These are phyloP conservation scores for Crotalus tigris DNA, from an alignment of 2,113 vertebrate genomes.

Conservation along the genomic window DNA sequence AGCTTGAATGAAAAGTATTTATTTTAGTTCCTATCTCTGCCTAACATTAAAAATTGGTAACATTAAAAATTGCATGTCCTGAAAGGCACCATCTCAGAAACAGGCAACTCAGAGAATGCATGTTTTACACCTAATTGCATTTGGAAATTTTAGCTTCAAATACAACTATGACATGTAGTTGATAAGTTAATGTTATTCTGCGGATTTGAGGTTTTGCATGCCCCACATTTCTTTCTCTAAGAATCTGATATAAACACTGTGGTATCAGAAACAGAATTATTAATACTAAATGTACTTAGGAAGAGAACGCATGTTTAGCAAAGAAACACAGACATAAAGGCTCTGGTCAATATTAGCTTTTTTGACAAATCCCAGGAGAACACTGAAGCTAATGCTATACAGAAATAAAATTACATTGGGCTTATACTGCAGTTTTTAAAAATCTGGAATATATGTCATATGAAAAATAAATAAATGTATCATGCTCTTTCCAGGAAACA, in stretches of 20 bases:
- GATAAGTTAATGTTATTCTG: background rate
- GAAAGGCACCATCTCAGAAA: background rate
- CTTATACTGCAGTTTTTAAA: background rate
- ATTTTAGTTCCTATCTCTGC: background rate
- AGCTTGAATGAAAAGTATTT: background rate
- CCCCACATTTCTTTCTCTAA: background rate
- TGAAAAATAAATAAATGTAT: background rate
- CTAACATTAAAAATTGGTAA: no score
- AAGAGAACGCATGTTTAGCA: background rate
- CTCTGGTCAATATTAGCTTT: background rate
- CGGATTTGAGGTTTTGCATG: background rate
- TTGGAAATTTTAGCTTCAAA: background rate
- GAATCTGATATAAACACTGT: background rate
- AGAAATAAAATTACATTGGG: background rate
- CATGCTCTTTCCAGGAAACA: background rate
- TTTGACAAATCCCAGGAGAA: constrained; percentile 6
- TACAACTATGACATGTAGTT: background rate
- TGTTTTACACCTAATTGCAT: background rate
- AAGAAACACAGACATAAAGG: background rate
- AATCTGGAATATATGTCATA: background rate
- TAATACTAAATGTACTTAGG: constrained; percentile 8
- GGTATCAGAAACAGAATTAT: background rate
- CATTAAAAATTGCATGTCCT: background rate
- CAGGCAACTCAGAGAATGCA: background rate
- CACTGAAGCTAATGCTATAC: background rate